Conservation (phyloP, 2,113 vertebrate genomes). For the Trichechus manatus region DNA sequence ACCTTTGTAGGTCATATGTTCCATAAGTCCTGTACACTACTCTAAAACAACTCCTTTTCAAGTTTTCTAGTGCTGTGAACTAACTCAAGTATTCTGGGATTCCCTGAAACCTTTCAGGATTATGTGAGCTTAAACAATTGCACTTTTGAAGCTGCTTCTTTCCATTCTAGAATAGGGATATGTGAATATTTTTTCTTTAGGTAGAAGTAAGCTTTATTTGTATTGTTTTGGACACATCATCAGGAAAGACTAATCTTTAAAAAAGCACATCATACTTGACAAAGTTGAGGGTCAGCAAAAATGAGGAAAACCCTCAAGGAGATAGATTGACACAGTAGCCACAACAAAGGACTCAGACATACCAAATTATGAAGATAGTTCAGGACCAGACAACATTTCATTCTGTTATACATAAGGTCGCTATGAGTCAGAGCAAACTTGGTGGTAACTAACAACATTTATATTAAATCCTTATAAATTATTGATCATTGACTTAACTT, state of each 20-base stretch:
- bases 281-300: background rate
- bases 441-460: background rate
- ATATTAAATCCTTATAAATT: conserved; percentile 7
- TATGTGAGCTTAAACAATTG: background rate
- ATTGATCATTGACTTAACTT: background rate
- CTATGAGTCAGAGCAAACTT: background rate
- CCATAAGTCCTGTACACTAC: background rate
- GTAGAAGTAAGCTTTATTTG: conserved; percentile 24
- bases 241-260: background rate
- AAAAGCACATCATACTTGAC: background rate
- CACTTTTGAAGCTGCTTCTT: conserved; percentile 25
- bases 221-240: background rate
- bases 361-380: too few species aligned
- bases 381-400: background rate
- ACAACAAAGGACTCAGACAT: background rate
- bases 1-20: background rate
- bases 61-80: background rate
- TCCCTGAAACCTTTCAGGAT: conserved; percentile 42
- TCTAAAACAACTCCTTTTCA: background rate
- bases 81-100: background rate
- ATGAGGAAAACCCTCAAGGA: background rate
- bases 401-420: background rate
- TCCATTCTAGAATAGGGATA: background rate
- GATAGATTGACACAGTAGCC: background rate
- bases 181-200: background rate